phyloP scores from a whole-genome alignment of 1,140 invertebrate genomes.

The Anoplolepis gracilipes region DNA sequence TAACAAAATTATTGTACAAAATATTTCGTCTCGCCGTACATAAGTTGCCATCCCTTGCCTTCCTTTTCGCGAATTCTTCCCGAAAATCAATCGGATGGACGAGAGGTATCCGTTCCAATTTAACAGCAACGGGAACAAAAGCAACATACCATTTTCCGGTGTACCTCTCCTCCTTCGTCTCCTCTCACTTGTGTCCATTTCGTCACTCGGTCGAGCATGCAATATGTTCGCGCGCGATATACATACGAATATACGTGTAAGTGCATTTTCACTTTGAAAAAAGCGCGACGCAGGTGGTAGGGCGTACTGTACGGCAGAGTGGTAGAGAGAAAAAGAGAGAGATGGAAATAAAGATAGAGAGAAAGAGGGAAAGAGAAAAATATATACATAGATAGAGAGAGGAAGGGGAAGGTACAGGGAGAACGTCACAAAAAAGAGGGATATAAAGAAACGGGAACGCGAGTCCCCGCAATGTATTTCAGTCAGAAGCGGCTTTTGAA shows the following conservation, averaged over 20 bases:
- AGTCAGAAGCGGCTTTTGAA: conserved; percentile 75
- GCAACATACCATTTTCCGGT: conserved; percentile 42
- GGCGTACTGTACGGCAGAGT: not conserved
- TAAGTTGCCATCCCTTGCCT: not conserved
- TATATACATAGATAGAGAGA: no score
- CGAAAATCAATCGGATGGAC: not conserved
- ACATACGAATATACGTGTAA: conserved; percentile 17
- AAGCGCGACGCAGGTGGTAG: conserved; percentile 49
- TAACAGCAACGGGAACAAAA: conserved; percentile 35
- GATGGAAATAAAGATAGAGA: no score
- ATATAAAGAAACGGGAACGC: conserved; percentile 71
- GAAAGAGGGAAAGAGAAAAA: no score
- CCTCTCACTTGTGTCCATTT: conserved; percentile 39
- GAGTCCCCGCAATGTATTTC: conserved; percentile 73
- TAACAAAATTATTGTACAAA: not conserved
- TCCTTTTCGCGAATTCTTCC: not conserved
- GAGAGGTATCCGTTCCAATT: conserved; percentile 30
- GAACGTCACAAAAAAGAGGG: not conserved
- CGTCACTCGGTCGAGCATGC: conserved; percentile 48
- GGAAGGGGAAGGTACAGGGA: not conserved
- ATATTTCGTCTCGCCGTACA: not conserved
- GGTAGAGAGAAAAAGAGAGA: not conserved
- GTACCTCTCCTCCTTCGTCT: not conserved
- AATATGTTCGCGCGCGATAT: conserved; percentile 34
- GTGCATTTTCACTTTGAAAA: conserved; percentile 61